Evolutionary conservation across 2,888 invertebrate species (phyloP), one percentile per base, ranked within the genome.

Genomic region (Mamestra brassicae): DNA sequence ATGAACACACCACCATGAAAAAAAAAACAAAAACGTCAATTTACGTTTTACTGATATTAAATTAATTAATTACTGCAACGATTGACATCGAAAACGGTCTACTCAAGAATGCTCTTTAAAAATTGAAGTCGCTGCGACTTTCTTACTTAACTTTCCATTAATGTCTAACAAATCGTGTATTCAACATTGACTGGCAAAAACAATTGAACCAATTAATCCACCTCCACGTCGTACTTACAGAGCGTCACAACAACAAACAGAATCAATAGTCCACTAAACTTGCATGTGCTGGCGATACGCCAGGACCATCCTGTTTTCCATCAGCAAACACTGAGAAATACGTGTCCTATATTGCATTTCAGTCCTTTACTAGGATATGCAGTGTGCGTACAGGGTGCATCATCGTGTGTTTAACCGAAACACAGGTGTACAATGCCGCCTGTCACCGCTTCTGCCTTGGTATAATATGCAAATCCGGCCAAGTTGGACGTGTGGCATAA

Each of bases 261-360:
- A 92, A 92, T 91, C 93, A 90, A 92, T 92, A 91, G 80, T 83
- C 75, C 80, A 87, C 79, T 80, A 84, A 78, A 85, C 81, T 87
- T 82, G 81, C 81, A 83, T 79, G 76, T 75, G 78, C 84, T 93
- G 93, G 93, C 92, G 81, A 57, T 67, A 76, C 73, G 91, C 92
- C 93, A 93, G 85, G 69, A 68, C 74, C 81, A 88, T 88, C 87
- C 87, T 89, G 90, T 92, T 90, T 90, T 89, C 88, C 89, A 90
- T 88, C 89, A 89, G 78, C 83, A 85, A 86, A 84, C 82, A 86
- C 80, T 73, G 86, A 85, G 74, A 76, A 73, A 74, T 83, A 77
- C 73, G 80, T 83, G 70, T 83, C 58, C 78, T 81, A 69, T 84
- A 80, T 76, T 67, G 50, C 65, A 82, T 83, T 82, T 73, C 68